Conservation (phyloP, 2,888 invertebrate genomes). For the Drosophila anceps region DNA sequence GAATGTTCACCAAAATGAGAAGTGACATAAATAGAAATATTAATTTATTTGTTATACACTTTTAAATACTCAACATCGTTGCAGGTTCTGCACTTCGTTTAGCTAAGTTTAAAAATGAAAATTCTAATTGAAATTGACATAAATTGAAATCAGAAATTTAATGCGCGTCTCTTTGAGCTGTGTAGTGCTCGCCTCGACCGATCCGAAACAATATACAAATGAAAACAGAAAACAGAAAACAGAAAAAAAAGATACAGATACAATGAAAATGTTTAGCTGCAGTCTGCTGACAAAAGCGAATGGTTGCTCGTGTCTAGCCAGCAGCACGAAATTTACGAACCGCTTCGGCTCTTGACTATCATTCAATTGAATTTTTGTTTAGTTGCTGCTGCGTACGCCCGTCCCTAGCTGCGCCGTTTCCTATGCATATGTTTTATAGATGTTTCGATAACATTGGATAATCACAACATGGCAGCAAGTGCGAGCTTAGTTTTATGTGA, state of each 20-base stretch:
- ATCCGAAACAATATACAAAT: conserved; percentile 20
- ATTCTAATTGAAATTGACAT: conserved; percentile 25
- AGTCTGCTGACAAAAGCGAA: conserved; percentile 14
- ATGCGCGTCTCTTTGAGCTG: conserved; percentile 1
- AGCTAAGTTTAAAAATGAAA: conserved; percentile 8
- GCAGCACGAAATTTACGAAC: conserved; percentile 14
- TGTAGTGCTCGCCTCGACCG: conserved; percentile 22
- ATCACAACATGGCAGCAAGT: conserved; percentile 4
- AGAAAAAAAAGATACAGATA: conserved; percentile 13
- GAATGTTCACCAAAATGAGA: neutral
- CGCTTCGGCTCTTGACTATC: conserved; percentile 7
- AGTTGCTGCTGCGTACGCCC: neutral
- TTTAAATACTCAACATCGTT: neutral
- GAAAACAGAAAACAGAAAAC: neutral
- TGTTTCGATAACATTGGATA: conserved; percentile 23
- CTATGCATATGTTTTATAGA: neutral
- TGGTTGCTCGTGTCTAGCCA: neutral
- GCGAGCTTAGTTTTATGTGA: conserved; percentile 4
- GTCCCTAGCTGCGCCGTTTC: neutral
- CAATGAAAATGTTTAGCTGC: conserved; percentile 12
- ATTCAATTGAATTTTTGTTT: conserved; percentile 4
- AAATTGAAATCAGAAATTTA: conserved; percentile 20
- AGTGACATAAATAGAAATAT: neutral
- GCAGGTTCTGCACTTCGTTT: neutral
- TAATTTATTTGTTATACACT: neutral